Percentiles rank a stretch among this genome's conserved stretches.
These are phyloP conservation scores for Crotalus horridus DNA, from an alignment of 2,113 vertebrate species.

Conservation along the genomic window DNA sequence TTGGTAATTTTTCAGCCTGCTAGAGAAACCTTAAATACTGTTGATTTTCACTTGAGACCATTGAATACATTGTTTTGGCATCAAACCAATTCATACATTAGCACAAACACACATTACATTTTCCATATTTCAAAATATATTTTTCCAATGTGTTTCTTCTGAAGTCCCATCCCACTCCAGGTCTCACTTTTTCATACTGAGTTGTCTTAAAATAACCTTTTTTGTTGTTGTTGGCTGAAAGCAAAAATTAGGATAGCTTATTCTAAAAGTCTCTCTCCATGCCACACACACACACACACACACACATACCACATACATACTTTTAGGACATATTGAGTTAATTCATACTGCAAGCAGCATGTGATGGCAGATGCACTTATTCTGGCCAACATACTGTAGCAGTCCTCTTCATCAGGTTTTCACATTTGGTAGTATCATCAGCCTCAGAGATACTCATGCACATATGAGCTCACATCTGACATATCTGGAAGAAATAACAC, in stretches of 20 bases:
- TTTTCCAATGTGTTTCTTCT: slow-evolving; percentile 14
- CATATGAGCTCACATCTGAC: neutral
- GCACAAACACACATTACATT: slow-evolving; percentile 2
- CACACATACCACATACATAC: neutral
- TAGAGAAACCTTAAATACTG: slow-evolving; percentile 1
- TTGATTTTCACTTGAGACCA: slow-evolving; percentile 19
- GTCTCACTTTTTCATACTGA: slow-evolving; percentile 1
- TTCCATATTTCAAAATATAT: slow-evolving; percentile 14
- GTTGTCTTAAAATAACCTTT: neutral
- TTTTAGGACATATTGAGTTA: neutral
- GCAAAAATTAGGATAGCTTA: neutral
- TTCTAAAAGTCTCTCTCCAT: neutral
- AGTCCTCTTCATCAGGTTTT: neutral
- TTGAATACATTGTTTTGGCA: slow-evolving; percentile 8
- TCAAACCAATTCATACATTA: slow-evolving; percentile 9
- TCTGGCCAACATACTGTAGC: neutral
- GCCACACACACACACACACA: too few relatives aligned
- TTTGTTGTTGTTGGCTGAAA: neutral
- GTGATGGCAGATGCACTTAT: neutral
- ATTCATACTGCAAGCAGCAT: neutral
- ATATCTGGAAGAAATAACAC: neutral
- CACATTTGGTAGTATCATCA: neutral
- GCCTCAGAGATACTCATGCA: neutral
- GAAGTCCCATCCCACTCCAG: neutral
- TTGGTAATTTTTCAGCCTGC: neutral